These are phyloP conservation scores for Drosophila borborema DNA, from an alignment of 2,888 invertebrate species.

Conservation along the genomic window DNA sequence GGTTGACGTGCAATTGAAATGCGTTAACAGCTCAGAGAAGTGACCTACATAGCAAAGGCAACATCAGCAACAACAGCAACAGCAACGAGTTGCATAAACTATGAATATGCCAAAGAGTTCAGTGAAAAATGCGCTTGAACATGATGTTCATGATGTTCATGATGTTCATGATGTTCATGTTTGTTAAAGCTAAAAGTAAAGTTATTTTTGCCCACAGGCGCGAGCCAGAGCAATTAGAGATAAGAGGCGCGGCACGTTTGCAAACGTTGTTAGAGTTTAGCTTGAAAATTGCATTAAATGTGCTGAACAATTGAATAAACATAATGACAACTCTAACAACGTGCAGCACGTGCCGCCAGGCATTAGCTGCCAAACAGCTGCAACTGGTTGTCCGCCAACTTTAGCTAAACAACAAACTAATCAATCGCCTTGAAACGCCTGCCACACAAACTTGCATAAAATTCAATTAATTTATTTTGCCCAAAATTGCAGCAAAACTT, in stretches of 20 bases:
- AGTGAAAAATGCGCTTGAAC: constrained; percentile 31
- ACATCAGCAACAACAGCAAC: constrained; percentile 7
- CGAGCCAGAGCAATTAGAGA: constrained; percentile 62
- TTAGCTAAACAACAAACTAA: constrained; percentile 46
- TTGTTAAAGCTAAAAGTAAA: background rate
- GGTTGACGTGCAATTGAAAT: constrained; percentile 81
- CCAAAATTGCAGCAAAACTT: constrained; percentile 15
- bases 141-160: too few species aligned
- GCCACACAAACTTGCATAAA: constrained; percentile 47
- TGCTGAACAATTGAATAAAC: constrained; percentile 72
- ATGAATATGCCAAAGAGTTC: constrained; percentile 31
- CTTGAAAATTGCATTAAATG: constrained; percentile 61
- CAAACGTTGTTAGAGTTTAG: constrained; percentile 21
- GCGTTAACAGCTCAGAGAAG: constrained; percentile 68
- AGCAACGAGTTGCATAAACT: constrained; percentile 24
- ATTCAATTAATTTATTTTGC: constrained; percentile 71
- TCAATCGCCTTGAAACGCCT: constrained; percentile 62
- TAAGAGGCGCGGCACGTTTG: constrained; percentile 43
- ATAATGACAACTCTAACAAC: too few species aligned
- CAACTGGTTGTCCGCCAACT: constrained; percentile 12
- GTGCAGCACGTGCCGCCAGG: constrained; percentile 39
- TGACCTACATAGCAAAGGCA: constrained; percentile 57
- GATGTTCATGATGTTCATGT: constrained; percentile 15
- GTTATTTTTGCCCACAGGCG: constrained; percentile 1
- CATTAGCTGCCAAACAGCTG: background rate